Percentiles rank a stretch among this genome's conserved stretches.
phyloP scores from a whole-genome alignment of 1,140 invertebrate genomes.

The Hormaphis cornu region DNA sequence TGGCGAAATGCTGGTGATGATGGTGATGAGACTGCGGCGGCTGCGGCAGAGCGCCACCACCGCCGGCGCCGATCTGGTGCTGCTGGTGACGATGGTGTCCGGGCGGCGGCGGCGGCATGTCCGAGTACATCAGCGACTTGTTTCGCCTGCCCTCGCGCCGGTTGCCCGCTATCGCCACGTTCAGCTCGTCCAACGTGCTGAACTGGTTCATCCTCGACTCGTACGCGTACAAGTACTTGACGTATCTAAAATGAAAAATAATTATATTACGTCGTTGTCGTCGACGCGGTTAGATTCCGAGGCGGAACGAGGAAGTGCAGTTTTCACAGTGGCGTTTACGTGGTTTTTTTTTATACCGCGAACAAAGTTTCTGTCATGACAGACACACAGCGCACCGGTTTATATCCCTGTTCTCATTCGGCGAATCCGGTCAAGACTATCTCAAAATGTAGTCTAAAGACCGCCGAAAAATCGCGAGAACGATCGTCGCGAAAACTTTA shows the following conservation, averaged over 20 bases:
- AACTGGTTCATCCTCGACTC: constrained; percentile 93
- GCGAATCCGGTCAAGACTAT: too few species aligned
- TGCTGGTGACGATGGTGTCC: background rate
- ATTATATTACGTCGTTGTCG: too few species aligned
- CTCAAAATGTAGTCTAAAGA: too few species aligned
- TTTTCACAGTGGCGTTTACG: too few species aligned
- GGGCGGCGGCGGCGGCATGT: constrained; percentile 41
- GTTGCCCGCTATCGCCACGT: constrained; percentile 97
- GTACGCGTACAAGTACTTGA: constrained; percentile 99
- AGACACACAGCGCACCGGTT: background rate
- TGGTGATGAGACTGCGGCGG: background rate
- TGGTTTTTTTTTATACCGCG: background rate
- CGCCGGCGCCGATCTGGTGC: background rate
- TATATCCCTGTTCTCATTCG: too few species aligned
- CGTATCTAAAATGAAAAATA: constrained; percentile 80
- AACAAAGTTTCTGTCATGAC: background rate
- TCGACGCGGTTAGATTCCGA: too few species aligned
- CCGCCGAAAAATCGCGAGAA: too few species aligned
- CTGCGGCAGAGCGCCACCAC: too few species aligned
- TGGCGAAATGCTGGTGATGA: background rate
- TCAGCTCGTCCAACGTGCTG: constrained; percentile 85
- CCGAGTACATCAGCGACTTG: constrained; percentile 77
- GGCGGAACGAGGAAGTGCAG: too few species aligned
- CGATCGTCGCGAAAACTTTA: too few species aligned
- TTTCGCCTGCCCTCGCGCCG: constrained; percentile 85